These are phyloP conservation scores for Albula glossodonta DNA, from an alignment of 2,113 vertebrate genomes.

Conservation along the genomic window DNA sequence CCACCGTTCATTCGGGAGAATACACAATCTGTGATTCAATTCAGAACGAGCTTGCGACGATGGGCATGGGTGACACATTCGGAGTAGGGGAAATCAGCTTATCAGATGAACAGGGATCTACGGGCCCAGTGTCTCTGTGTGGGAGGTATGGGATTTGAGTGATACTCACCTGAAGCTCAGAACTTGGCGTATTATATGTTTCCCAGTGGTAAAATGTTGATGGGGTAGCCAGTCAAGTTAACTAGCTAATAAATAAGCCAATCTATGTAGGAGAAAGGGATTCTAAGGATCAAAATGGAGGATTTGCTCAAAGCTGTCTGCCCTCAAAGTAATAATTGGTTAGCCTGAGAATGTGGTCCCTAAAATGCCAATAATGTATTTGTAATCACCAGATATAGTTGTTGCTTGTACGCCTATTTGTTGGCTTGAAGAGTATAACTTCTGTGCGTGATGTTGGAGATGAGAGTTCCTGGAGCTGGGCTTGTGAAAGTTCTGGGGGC, in stretches of 20 bases:
- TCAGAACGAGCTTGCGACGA: constrained; percentile 39
- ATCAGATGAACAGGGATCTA: constrained; percentile 3
- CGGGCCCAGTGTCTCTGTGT: not conserved
- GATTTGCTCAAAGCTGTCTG: not conserved
- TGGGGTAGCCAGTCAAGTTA: not conserved
- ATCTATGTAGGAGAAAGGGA: not conserved
- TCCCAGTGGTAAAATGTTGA: too few species aligned
- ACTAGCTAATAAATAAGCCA: not conserved
- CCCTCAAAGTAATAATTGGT: not conserved
- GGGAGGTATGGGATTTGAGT: not conserved
- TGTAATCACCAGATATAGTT: not conserved
- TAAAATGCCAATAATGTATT: too few species aligned
- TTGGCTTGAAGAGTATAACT: not conserved
- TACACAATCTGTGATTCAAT: constrained; percentile 57
- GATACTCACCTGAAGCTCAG: not conserved
- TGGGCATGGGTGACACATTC: constrained; percentile 43
- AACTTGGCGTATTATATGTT: not conserved
- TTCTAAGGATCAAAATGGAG: not conserved
- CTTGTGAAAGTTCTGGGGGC: not conserved
- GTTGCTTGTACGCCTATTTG: not conserved
- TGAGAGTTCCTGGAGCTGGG: not conserved
- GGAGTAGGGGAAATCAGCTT: constrained; percentile 14
- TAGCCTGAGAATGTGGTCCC: too few species aligned
- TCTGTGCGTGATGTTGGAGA: not conserved
- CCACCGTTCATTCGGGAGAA: constrained; percentile 54